A percentile compares a stretch with the other conserved stretches of the same genome.
These are phyloP conservation scores for Synanthedon andrenaeformis DNA, from an alignment of 2,888 invertebrate species.

Conservation along the genomic window DNA sequence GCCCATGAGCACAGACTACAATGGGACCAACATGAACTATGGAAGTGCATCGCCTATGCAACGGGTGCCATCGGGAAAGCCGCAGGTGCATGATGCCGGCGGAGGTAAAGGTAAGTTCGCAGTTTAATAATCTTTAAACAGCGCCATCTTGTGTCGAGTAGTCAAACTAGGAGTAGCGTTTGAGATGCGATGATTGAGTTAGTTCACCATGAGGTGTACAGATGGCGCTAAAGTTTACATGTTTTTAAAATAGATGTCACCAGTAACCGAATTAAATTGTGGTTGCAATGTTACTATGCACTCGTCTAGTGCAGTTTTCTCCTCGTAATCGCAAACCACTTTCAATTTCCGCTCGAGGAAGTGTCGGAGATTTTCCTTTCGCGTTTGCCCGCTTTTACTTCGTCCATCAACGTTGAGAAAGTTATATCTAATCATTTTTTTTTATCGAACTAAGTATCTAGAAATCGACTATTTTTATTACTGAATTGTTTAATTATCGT, in stretches of 20 bases:
- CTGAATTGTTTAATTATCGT: no score
- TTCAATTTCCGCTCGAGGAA: slow-evolving; percentile 67
- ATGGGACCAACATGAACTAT: slow-evolving; percentile 63
- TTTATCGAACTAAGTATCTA: background rate
- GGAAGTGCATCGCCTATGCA: slow-evolving; percentile 65
- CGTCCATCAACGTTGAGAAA: slow-evolving; percentile 7
- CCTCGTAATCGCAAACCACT: slow-evolving; percentile 45
- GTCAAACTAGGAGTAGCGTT: slow-evolving; percentile 10
- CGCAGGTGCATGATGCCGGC: slow-evolving; percentile 64
- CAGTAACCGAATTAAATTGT: background rate
- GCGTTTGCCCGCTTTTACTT: slow-evolving; percentile 51
- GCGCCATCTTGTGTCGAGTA: slow-evolving; percentile 24
- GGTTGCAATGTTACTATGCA: background rate
- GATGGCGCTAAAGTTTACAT: background rate
- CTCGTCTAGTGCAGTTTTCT: slow-evolving; percentile 44
- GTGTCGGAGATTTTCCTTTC: slow-evolving; percentile 59
- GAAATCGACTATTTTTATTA: background rate
- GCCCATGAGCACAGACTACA: slow-evolving; percentile 62
- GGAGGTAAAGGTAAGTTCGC: slow-evolving; percentile 67
- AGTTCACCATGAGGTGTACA: background rate
- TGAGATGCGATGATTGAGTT: background rate
- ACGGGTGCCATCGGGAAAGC: slow-evolving; percentile 64
- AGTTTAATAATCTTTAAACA: slow-evolving; percentile 8
- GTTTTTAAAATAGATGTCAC: background rate
- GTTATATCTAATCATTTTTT: slow-evolving; percentile 1